Base-by-base conservation (phyloP, 2,113 vertebrate genomes). In the Chloropsis hardwickii region DNA sequence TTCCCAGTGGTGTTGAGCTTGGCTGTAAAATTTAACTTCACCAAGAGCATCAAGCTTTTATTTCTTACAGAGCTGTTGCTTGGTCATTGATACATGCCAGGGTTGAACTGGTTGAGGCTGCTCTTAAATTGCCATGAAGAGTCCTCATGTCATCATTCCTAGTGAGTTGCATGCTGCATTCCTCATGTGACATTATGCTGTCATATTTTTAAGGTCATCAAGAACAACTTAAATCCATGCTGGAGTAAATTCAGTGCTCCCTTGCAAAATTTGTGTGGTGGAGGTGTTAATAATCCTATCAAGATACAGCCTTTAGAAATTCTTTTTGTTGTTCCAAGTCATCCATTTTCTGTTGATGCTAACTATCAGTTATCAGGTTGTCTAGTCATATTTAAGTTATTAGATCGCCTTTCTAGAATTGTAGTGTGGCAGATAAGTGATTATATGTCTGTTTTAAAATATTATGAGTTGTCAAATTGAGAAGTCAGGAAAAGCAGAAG, bases 151-250 rank as follows among this genome's bases (percentile, higher is more conserved):
- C 62, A 8, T 4, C 7, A 50, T 84, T 73, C 53, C 44, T 53
- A 37, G 16, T 56, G 74, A 74, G 27, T 53, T 87, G 20, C 25
- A 7, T 0, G 1, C 31, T 2, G 1, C 70, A 71, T 42, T 42
- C 21, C 21, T 69, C 45, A 17, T 7, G 1, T 86, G 50, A 86
- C 4, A 2, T 57, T 47, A 29, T 61, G n/a, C 56, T 95, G 11
- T 85, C 7, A 37, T 73, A 70, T 84, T 90, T 51, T 90, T 39
- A 48, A 99, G 99, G 99, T 99, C 81, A 98, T 99, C 95, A 99
- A 99, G 98, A 99, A 99, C 97, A 99, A 99, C 92, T 98, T 99
- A 95, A 99, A 97, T 96, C 98, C 99, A 8, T 97, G 87, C 44
- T 99, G 99, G 99, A 99, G 97, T 86, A 98, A 98, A 91, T 99